Evolutionary conservation across 2,113 vertebrate species (phyloP).

Genomic region (Brachypteracias leptosomus): DNA sequence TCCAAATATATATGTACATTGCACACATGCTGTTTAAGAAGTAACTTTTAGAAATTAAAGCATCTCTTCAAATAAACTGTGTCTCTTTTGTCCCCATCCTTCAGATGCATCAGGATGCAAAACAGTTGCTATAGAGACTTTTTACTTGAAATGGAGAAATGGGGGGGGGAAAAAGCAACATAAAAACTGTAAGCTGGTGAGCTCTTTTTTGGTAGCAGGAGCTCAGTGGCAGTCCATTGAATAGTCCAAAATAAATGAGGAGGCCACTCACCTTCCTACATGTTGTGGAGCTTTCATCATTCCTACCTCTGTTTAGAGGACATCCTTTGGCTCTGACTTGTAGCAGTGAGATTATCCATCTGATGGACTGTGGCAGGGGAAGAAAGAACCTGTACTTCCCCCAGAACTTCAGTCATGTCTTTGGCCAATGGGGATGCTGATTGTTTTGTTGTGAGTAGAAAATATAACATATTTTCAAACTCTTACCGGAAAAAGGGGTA

Average conservation of each 20-base stretch:
- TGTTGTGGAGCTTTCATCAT: not conserved
- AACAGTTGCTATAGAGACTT: not conserved
- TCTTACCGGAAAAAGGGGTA: not conserved
- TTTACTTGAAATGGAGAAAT: not conserved
- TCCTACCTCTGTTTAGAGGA: not conserved
- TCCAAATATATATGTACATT: accelerated
- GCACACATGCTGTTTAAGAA: not conserved
- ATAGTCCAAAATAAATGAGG: not conserved
- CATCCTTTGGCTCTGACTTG: not conserved
- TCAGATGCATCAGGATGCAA: not conserved
- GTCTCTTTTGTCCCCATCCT: not conserved
- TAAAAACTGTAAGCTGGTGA: not conserved
- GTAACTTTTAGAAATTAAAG: not conserved
- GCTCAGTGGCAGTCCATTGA: not conserved
- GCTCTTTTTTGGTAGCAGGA: not conserved
- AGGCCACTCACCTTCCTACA: not conserved
- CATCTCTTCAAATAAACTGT: not conserved
- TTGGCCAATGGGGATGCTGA: not conserved
- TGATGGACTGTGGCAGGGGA: not conserved
- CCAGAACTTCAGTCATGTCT: not conserved
- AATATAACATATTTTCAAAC: not conserved
- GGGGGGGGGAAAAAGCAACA: accelerated
- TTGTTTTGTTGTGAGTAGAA: not conserved
- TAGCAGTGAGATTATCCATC: not conserved
- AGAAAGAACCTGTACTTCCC: not conserved